Conservation (phyloP, 1,140 invertebrate species). For the Steinernema feltiae region DNA sequence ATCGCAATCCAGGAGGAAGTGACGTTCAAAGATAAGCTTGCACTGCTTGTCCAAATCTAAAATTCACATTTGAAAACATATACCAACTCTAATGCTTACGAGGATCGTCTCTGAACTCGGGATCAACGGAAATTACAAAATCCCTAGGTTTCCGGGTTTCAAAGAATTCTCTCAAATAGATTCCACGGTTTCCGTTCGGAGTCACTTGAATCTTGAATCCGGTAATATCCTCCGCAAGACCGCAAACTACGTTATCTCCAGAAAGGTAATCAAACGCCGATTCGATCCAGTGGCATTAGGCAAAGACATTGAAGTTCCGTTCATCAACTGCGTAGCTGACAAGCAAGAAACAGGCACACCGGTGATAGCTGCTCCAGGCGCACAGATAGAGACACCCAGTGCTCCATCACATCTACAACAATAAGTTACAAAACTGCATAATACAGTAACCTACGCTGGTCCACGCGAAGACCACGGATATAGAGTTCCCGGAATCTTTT, state of each 20-base stretch:
- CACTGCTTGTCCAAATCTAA: conserved; percentile 65
- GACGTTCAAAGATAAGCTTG: conserved; percentile 80
- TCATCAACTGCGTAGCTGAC: conserved; percentile 81
- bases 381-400: conserved; percentile 78
- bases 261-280: conserved; percentile 69
- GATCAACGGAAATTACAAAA: conserved; percentile 73
- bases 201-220: conserved; percentile 37
- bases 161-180: conserved; percentile 73
- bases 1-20: conserved; percentile 70
- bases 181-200: conserved; percentile 66
- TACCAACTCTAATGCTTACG: conserved; percentile 59
- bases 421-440: too few species aligned
- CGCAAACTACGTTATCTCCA: conserved; percentile 64
- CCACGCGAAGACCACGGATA: conserved; percentile 91
- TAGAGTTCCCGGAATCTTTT: conserved; percentile 74
- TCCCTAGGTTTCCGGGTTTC: conserved; percentile 65
- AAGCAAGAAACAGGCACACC: conserved; percentile 86
- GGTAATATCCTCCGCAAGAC: conserved; percentile 67
- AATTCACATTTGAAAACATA: conserved; percentile 21
- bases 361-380: conserved; percentile 90
- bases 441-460: conserved; percentile 66
- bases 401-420: too few species aligned
- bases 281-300: conserved; percentile 87
- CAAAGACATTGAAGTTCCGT: conserved; percentile 88
- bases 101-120: conserved; percentile 71